These are phyloP conservation scores for Sarcophaga rosellei DNA, from an alignment of 2,888 invertebrate genomes.

Conservation along the genomic window DNA sequence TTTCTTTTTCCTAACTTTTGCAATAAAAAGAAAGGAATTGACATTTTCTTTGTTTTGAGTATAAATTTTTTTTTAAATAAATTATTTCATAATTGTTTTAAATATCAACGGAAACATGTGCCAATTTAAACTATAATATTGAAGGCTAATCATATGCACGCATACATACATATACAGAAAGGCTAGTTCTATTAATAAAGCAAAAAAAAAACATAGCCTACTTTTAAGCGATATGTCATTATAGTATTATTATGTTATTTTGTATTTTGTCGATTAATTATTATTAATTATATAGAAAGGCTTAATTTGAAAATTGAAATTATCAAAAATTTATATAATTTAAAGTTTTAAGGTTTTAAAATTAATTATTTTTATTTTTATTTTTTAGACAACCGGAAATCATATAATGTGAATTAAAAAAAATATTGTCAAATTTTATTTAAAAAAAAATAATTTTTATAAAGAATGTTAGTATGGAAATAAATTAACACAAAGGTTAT, in stretches of 20 bases:
- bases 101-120: slow-evolving; percentile 67
- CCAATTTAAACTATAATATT: slow-evolving; percentile 62
- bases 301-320: not conserved
- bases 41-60: slow-evolving; percentile 19
- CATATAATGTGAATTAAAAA: slow-evolving; percentile 11
- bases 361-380: not conserved
- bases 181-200: slow-evolving; percentile 13
- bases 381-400: slow-evolving; percentile 43
- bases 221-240: slow-evolving; percentile 24
- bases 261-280: not conserved
- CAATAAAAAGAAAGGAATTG: not conserved
- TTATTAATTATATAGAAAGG: slow-evolving; percentile 10
- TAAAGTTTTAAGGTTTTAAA: not conserved
- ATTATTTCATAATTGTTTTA: slow-evolving; percentile 2
- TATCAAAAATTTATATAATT: slow-evolving; percentile 5
- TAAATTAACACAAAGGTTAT: slow-evolving; percentile 42
- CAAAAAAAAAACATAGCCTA: slow-evolving; percentile 39
- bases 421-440: not conserved
- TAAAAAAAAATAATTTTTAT: not conserved
- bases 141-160: slow-evolving; percentile 59
- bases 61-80: not conserved
- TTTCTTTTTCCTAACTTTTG: not conserved
- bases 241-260: not conserved
- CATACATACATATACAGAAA: not conserved
- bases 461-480: slow-evolving; percentile 13